phyloP scores from a whole-genome alignment of 2,113 vertebrate genomes.

The Hyaena hyaena region DNA sequence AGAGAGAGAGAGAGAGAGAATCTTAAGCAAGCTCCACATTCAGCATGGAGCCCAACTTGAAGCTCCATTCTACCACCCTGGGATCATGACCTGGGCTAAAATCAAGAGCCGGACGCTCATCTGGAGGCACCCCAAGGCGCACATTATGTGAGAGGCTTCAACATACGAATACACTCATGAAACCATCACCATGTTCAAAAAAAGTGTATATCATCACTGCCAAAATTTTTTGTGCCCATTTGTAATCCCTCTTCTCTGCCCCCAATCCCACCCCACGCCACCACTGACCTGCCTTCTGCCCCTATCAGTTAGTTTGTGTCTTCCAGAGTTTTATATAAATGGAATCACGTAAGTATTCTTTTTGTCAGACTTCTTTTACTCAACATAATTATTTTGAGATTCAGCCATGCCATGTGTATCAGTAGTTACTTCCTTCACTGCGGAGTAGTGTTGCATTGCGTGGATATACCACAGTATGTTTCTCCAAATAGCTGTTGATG shows the following conservation, averaged over 20 bases:
- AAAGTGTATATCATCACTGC: neutral
- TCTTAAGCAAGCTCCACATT: no score
- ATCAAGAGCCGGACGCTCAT: no score
- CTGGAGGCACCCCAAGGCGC: no score
- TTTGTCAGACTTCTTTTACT: neutral
- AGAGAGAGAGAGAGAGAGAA: no score
- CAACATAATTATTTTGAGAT: neutral
- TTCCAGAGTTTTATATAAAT: neutral
- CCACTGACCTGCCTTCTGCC: neutral
- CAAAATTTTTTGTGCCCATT: neutral
- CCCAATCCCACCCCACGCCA: no score
- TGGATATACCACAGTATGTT: neutral
- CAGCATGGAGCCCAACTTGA: no score
- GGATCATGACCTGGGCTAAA: no score
- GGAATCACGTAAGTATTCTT: neutral
- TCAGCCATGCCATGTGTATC: neutral
- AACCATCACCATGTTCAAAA: neutral
- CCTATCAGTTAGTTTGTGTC: neutral
- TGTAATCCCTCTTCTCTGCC: neutral
- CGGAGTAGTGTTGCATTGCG: neutral
- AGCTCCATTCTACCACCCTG: no score
- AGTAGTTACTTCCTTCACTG: neutral
- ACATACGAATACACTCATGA: neutral
- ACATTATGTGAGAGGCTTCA: neutral
- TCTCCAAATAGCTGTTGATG: neutral